Evolutionary conservation across 1,140 invertebrate genomes (phyloP), one percentile per base, ranked within the genome.

Genomic region (Meteorus sp.): DNA sequence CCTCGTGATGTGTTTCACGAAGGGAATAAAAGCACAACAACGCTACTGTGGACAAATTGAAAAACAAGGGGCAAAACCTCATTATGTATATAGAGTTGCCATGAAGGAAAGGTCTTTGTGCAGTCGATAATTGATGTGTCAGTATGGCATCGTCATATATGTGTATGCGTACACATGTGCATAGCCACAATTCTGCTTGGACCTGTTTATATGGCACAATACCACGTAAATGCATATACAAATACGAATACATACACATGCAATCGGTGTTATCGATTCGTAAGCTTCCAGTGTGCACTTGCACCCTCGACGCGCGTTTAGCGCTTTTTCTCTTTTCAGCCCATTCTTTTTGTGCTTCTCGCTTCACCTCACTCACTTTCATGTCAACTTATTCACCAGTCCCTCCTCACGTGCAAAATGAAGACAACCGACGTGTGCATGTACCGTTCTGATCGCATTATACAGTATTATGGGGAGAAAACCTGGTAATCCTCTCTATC

Each of bases 391-490:
- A n/a, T n/a, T n/a, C n/a, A n/a, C n/a, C n/a, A n/a, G n/a, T n/a
- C n/a, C n/a, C n/a, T n/a, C n/a, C n/a, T n/a, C n/a, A 33, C 33
- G 17, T 50, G 17, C 19, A 15, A 6, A 51, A 51, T 11, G 19
- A 43, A 53, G 35, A 53, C 51, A 27, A 41, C 5, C 9, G n/a
- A 19, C 11, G 43, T 62, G 53, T 65, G 62, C 33, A 63, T 65
- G 67, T 65, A 56, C 47, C 64, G 62, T 65, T 60, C 67, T 76
- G 74, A 77, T 77, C 77, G 72, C 68, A 79, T 79, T 79, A 79
- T 72, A 72, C 47, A 67, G 74, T 62, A 77, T 79, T 79, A 76
- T 51, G 66, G 65, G 67, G 23, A 59, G 27, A 59, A 25, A 59
- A 48, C 47, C 68, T 67, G 67, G 62, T 77, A 76, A 77, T 73